Percentiles rank a stretch among this genome's conserved stretches.
phyloP scores from a whole-genome alignment of 2,888 invertebrate genomes.

The Hypena proboscidalis region DNA sequence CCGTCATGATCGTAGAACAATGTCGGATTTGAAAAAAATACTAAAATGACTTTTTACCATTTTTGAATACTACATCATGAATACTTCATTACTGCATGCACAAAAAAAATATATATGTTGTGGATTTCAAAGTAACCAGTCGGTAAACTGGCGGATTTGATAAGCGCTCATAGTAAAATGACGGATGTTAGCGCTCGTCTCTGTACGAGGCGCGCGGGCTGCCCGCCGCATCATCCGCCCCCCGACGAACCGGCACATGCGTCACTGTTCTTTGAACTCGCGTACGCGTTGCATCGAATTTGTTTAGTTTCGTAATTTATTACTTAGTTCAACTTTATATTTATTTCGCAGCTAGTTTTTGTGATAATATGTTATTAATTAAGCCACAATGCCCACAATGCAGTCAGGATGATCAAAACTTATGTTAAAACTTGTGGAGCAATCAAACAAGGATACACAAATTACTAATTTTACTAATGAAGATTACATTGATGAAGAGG shows the following conservation, averaged over 20 bases:
- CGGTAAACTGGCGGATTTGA: conserved; percentile 5
- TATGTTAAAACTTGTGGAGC: neutral
- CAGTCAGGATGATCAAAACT: neutral
- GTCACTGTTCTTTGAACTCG: neutral
- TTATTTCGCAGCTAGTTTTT: neutral
- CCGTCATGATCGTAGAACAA: no score
- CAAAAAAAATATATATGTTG: conserved; percentile 1
- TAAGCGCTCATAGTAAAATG: conserved; percentile 6
- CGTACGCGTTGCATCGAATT: neutral
- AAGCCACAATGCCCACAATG: no score
- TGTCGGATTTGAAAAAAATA: no score
- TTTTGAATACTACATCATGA: no score
- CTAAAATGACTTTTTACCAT: no score
- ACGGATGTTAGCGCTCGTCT: conserved; percentile 4
- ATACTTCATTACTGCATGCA: no score
- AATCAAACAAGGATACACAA: neutral
- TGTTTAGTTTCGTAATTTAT: neutral
- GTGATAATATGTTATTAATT: neutral
- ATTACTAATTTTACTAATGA: conserved; percentile 2
- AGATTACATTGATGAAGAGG: conserved; percentile 2
- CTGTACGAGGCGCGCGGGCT: conserved; percentile 2
- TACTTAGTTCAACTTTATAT: neutral
- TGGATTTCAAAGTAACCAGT: conserved; percentile 3
- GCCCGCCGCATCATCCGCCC: neutral
- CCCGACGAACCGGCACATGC: neutral